Evolutionary conservation across 64 coral and sea anemone genomes (phyloP), one percentile per base, ranked within the genome.

Genomic region (Porites lutea): DNA sequence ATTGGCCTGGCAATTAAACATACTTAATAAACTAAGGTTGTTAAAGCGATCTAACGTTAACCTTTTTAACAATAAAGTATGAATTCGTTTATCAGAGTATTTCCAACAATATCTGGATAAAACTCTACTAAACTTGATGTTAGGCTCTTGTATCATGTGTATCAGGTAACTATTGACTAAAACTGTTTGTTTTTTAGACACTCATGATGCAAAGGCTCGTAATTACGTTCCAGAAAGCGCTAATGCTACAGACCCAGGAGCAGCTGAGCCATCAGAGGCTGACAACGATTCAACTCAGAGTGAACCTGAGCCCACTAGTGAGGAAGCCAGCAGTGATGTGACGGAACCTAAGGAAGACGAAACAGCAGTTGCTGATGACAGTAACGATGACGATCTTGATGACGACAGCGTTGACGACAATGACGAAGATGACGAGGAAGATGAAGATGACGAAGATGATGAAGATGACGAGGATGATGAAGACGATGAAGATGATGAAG

Each of bases 171-270:
- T 84, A 44, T 67, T 68, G 47, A 18, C 81, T 46, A 46, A 13
- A 49, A 84, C 21, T 68, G 3, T 68, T 23, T 5, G 4, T 18
- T 65, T 84, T 6, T 68, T 65, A 84, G 81, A 82, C 60, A 65
- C 79, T 55, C 58, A 48, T 59, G 79, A 84, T 65, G 61, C 61
- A 68, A 84, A 84, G 59, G 81, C 81, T 84, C 81, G 81, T 68
- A 84, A 67, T 48, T 84, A 52, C 62, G 81, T 84, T 68, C 81
- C 81, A 52, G 81, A 84, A 84, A 84, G 81, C 19, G 62, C 81
- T 43, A 84, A 84, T 63, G 81, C 81, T 15, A 84, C 81, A 4
- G 81, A 84, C 48, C 81, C 63, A 49, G 81, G 59, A 12, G 81
- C 48, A 67, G 63, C 81, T 84, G 81, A 84, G 64, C 81, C 81